Base-by-base conservation (phyloP, 1,140 invertebrate genomes). In the Calephelis nemesis region DNA sequence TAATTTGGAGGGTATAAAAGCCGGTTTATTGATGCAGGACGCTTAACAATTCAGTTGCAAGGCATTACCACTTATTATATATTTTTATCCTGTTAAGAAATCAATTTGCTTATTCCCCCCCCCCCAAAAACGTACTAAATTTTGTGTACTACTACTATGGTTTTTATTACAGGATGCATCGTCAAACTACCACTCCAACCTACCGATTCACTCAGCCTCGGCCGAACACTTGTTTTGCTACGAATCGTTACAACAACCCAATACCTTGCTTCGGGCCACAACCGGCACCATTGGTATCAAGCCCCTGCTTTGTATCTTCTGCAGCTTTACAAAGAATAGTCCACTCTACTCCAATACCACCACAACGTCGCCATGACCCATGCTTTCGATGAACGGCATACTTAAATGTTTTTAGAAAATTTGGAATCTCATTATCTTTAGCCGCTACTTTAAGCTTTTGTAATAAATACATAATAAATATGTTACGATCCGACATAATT, bases 81-180 rank as follows among this genome's bases (percentile, higher is more conserved):
- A n/a, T n/a, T n/a, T n/a, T n/a, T n/a, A n/a, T n/a, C 30, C 30
- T 30, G 3, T 30, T 3, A 30, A 4, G 30, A 30, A 30, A 30
- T 30, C 30, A 0, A 30, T 2, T 30, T 30, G 2, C 30, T 30
- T 30, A 30, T 30, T 30, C 1, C 30, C 30, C 4, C 3, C 0
- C 2, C 2, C 30, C 1, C 1, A 30, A 30, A 30, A 30, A 30
- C 30, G 1, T 30, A 30, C 30, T 30, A 30, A 0, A 1, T 30
- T 30, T 30, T 30, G 30, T 2, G 30, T 30, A 30, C 19, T 30
- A 39, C 54, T 12, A 1, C 0, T 69, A 30, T 3, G 1, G 30
- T 48, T 47, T 60, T 64, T 72, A 7, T 72, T 67, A 7, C 69
- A 78, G 74, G 67, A 78, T 78, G 74, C 68, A 74, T 47, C 74